phyloP scores from a whole-genome alignment of 1,140 invertebrate species.

The Microplitis mediator region DNA sequence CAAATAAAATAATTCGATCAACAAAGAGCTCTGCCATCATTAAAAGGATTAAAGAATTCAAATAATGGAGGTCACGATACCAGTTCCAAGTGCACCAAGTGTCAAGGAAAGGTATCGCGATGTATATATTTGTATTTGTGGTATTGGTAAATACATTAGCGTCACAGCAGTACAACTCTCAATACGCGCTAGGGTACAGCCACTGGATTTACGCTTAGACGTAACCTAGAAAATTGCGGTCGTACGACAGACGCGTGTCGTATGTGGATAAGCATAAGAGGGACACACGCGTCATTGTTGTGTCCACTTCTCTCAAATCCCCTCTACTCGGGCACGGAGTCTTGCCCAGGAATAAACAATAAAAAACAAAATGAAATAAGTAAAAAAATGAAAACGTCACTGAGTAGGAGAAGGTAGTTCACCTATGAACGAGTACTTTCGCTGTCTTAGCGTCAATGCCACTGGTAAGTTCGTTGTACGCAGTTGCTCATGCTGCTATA shows the following conservation, averaged over 20 bases:
- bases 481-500: background rate
- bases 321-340: too few species aligned
- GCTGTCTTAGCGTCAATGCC: conserved; percentile 50
- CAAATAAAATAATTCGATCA: too few species aligned
- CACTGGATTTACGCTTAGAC: conserved; percentile 50
- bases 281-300: conserved; percentile 31
- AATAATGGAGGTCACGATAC: too few species aligned
- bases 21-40: too few species aligned
- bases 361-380: conserved; percentile 10
- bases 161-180: too few species aligned
- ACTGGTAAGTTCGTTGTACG: conserved; percentile 37
- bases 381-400: background rate
- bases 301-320: background rate
- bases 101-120: background rate
- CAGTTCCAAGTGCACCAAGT: too few species aligned
- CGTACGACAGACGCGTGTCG: conserved; percentile 34
- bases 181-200: background rate
- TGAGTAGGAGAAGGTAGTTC: conserved; percentile 6
- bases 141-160: too few species aligned
- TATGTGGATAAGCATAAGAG: conserved; percentile 30
- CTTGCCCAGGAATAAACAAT: background rate
- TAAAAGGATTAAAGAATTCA: too few species aligned
- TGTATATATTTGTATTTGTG: background rate
- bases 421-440: conserved; percentile 43
- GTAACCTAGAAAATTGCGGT: conserved; percentile 53